Conservation (phyloP, 1,140 invertebrate genomes). For the Heliconius eleuchia region DNA sequence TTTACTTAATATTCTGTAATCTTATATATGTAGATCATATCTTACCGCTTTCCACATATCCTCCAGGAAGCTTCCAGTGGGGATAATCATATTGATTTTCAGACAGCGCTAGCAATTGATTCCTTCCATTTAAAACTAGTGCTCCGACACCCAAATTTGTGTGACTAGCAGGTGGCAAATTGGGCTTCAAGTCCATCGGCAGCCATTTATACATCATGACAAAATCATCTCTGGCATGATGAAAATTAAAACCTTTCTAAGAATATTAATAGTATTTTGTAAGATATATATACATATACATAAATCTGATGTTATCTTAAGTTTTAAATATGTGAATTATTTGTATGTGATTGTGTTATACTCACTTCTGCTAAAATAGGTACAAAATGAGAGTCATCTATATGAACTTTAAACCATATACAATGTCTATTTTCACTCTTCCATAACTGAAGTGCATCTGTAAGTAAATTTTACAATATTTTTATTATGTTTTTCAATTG, state of each 20-base stretch:
- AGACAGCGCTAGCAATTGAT: conserved; percentile 89
- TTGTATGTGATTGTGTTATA: conserved; percentile 29
- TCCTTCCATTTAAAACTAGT: conserved; percentile 89
- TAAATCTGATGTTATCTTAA: background rate
- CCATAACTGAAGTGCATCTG: conserved; percentile 90
- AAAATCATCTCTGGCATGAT: conserved; percentile 91
- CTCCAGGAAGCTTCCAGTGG: conserved; percentile 95
- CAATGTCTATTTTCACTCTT: conserved; percentile 84
- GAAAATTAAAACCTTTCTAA: conserved; percentile 92
- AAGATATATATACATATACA: conserved; percentile 15
- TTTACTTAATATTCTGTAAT: background rate
- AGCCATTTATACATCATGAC: conserved; percentile 93
- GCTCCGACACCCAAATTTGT: conserved; percentile 94
- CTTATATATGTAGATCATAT: background rate
- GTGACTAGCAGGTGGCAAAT: conserved; percentile 91
- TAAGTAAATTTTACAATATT: conserved; percentile 34
- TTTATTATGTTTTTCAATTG: too few species aligned
- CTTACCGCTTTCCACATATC: conserved; percentile 92
- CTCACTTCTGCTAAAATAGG: conserved; percentile 87
- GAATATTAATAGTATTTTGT: conserved; percentile 50
- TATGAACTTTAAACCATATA: conserved; percentile 91
- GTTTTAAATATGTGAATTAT: background rate
- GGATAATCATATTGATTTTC: conserved; percentile 86
- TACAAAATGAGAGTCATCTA: conserved; percentile 86
- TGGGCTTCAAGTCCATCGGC: conserved; percentile 78